Evolutionary conservation across 2,888 invertebrate species (phyloP).

Genomic region (Cataglyphis livida): DNA sequence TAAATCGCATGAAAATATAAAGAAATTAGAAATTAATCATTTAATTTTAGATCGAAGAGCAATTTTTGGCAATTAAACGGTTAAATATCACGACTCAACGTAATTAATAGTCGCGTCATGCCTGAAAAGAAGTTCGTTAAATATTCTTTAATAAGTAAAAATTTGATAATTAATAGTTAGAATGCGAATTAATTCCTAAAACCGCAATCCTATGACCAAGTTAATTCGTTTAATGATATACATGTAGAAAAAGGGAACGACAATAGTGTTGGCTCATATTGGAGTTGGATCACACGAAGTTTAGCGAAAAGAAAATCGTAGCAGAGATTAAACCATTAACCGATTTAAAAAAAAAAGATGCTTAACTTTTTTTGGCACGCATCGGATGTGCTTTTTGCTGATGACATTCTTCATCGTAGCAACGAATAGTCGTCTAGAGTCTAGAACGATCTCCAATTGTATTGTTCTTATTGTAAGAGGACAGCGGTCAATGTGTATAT

Average conservation of each 20-base stretch:
- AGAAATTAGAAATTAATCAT: neutral
- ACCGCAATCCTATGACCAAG: slow-evolving; percentile 64
- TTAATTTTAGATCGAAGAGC: neutral
- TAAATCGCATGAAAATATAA: slow-evolving; percentile 3
- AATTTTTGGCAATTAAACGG: slow-evolving; percentile 12
- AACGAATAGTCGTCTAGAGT: slow-evolving; percentile 54
- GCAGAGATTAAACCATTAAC: neutral
- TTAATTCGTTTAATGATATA: slow-evolving; percentile 59
- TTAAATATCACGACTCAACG: slow-evolving; percentile 8
- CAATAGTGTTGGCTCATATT: slow-evolving; percentile 65
- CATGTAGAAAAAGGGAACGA: slow-evolving; percentile 58
- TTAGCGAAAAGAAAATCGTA: slow-evolving; percentile 21
- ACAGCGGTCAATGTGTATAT: neutral
- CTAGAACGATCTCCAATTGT: slow-evolving; percentile 49
- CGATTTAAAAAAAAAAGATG: neutral
- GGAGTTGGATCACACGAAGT: slow-evolving; percentile 21
- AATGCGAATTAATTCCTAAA: slow-evolving; percentile 62
- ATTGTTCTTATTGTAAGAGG: slow-evolving; percentile 39
- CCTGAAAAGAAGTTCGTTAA: slow-evolving; percentile 15
- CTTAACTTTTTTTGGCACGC: slow-evolving; percentile 12
- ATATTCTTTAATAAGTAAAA: slow-evolving; percentile 31
- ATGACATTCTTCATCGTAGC: slow-evolving; percentile 37
- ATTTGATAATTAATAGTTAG: slow-evolving; percentile 57
- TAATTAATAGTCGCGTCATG: slow-evolving; percentile 2
- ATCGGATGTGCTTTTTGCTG: slow-evolving; percentile 33